A percentile compares a stretch with the other conserved stretches of the same genome.
Evolutionary conservation across 2,797 vertebrate species (phyloP).

Genomic region (Gymnopithys bicolor): DNA sequence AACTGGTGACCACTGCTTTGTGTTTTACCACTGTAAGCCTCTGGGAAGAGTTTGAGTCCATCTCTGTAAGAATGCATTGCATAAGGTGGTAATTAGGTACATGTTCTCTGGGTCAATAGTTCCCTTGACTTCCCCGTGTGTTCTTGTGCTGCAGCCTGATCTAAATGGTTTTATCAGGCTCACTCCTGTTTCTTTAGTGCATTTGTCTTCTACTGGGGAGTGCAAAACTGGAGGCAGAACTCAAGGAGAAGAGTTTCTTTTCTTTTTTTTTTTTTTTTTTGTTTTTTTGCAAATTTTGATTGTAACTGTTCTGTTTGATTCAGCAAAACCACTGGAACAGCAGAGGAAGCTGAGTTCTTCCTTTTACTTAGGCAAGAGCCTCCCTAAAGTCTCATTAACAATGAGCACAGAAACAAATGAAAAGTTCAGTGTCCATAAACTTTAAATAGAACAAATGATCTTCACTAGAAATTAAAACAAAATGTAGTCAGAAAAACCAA

Average conservation of each 20-base stretch:
- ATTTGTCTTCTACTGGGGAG: neutral
- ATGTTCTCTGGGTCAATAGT: neutral
- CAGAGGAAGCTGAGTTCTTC: neutral
- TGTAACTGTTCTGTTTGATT: neutral
- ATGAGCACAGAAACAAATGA: neutral
- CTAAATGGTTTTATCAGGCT: neutral
- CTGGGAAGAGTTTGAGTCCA: neutral
- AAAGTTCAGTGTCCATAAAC: neutral
- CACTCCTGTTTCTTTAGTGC: neutral
- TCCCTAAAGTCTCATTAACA: neutral
- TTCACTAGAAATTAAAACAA: conserved; percentile 50
- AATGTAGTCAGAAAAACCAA: conserved; percentile 31
- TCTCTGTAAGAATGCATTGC: neutral
- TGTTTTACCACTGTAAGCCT: neutral
- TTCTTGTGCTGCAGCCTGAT: neutral
- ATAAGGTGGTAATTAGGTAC: neutral
- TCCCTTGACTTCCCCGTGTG: neutral
- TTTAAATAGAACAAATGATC: conserved; percentile 39
- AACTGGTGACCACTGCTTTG: neutral
- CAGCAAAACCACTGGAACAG: neutral
- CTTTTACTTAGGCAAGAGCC: neutral
- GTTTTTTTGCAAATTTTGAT: neutral
- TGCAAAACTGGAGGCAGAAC: neutral
- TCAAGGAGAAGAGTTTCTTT: neutral
- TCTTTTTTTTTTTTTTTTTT: neutral